phyloP scores from a whole-genome alignment of 2,113 vertebrate species.

The Macheiramphus alcinus region DNA sequence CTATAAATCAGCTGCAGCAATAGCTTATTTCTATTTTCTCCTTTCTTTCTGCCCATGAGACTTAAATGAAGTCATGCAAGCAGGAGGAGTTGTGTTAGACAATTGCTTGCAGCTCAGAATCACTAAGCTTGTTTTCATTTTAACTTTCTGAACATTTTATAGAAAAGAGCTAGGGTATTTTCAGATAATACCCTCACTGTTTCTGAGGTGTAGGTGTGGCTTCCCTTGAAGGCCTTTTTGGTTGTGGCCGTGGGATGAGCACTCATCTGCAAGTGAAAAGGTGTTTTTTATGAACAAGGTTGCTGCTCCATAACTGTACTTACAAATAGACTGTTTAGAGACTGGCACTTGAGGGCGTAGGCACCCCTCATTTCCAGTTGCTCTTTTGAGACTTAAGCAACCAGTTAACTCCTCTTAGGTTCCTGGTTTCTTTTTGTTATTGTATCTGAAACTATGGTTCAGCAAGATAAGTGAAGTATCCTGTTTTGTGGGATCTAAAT shows the following conservation, averaged over 20 bases:
- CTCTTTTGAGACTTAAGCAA: not conserved
- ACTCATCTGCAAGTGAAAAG: not conserved
- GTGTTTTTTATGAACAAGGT: not conserved
- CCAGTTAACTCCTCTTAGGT: not conserved
- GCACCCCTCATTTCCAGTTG: not conserved
- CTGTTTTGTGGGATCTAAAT: not conserved
- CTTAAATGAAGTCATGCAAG: not conserved
- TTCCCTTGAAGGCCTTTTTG: not conserved
- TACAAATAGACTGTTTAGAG: fast-evolving
- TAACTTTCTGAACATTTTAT: not conserved
- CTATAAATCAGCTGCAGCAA: not conserved
- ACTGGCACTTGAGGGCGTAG: not conserved
- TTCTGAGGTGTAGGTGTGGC: not conserved
- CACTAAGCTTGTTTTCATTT: not conserved
- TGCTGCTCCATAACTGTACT: not conserved
- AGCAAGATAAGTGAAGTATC: not conserved
- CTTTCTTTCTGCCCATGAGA: not conserved
- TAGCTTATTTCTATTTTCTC: not conserved
- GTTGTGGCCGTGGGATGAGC: not conserved
- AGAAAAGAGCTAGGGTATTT: not conserved
- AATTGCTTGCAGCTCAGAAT: not conserved
- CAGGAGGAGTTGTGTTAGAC: not conserved
- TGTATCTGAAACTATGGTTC: not conserved
- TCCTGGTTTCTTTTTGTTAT: fast-evolving
- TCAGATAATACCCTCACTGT: not conserved